phyloP scores from a whole-genome alignment of 2,113 vertebrate species.

The Struthidea cinerea region DNA sequence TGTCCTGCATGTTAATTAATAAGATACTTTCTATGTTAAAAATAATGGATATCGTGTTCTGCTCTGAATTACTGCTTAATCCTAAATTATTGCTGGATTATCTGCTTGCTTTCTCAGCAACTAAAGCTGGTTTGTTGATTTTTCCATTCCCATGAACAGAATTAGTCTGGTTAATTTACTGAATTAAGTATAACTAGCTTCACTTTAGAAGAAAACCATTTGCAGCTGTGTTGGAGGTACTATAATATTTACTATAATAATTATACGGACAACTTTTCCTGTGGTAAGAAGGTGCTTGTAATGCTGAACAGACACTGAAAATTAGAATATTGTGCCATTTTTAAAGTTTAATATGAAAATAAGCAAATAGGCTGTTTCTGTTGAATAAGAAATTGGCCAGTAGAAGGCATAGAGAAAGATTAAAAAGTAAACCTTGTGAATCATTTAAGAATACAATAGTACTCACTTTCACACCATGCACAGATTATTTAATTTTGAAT shows the following conservation, averaged over 20 bases:
- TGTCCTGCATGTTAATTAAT: neutral
- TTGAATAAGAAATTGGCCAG: neutral
- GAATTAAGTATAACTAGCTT: neutral
- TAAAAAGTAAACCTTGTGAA: neutral
- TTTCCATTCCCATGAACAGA: neutral
- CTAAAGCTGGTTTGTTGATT: neutral
- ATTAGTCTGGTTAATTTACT: neutral
- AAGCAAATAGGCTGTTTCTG: neutral
- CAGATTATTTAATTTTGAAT: neutral
- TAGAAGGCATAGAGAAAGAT: neutral
- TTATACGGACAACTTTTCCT: neutral
- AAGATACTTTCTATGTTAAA: neutral
- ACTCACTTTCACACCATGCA: neutral
- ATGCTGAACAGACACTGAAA: neutral
- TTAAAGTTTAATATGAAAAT: neutral
- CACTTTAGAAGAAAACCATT: neutral
- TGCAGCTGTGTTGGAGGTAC: neutral
- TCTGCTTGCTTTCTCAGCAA: neutral
- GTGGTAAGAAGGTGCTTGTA: neutral
- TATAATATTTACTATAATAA: neutral
- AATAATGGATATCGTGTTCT: neutral
- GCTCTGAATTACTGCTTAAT: neutral
- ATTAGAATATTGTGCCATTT: neutral
- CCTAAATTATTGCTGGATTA: neutral
- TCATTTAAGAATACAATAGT: neutral